Base-by-base conservation (phyloP, 2,113 vertebrate genomes). In the Prionailurus viverrinus region DNA sequence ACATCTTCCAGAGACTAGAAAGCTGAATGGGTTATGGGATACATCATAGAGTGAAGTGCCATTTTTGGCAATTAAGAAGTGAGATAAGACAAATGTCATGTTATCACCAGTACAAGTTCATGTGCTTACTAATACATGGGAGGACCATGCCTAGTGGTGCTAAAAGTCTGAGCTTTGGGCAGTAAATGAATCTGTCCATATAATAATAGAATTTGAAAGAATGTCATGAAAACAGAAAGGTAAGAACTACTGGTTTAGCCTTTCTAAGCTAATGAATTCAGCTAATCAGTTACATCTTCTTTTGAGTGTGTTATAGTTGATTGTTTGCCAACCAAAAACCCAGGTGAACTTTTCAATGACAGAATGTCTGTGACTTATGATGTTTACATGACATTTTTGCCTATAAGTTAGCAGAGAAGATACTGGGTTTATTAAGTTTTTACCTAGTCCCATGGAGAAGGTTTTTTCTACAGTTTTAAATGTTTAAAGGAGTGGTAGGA, bases 11-110 rank as follows among this genome's bases (percentile, higher is more conserved):
- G 79, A 94, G 65, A 93, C 80, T 53, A 80, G 68, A 73, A 61
- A 95, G 63, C 21, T 41, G 61, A 86, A 61, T 66, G 69, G 33
- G n/a, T 31, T 85, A 41, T 48, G 61, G 82, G 68, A 58, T 69
- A 69, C 11, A 58, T 3, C 51, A 10, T 41, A 78, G 27, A 71
- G 19, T 16, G 33, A 7, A 65, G 27, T 90, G 45, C 31, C 69
- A 79, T 76, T 91, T 96, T 45, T 69, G 51, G 80, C 14, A 96
- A 95, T 18, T 61, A 66, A 89, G n/a, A 83, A 93, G 71, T 84
- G 16, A 96, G 69, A 89, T 5, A 61, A 76, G 41, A 36, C 48
- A 87, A 87, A 87, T 45, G 76, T 61, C 82, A 95, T 79, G 31
- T 84, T 18, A 73, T 39, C 25, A 55, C 10, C n/a, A 63, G 25